Percentiles rank a stretch among this genome's conserved stretches.
Conservation (phyloP, 2,113 vertebrate genomes). For the Anhinga rufa region DNA sequence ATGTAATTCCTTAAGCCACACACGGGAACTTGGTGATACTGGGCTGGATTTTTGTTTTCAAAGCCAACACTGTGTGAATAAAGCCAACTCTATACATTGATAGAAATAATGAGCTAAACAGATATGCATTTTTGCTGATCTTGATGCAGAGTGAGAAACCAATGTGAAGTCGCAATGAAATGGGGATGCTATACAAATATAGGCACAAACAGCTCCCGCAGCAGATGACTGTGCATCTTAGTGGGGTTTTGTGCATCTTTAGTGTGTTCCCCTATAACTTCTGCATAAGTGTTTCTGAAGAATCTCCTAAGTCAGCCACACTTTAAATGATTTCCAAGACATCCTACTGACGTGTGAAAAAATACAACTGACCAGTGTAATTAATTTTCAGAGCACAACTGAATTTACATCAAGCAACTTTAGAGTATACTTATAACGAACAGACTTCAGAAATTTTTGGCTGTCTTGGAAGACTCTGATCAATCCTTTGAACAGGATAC, state of each 20-base stretch:
- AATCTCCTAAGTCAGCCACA: neutral
- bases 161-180: neutral
- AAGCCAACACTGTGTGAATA: neutral
- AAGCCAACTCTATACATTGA: neutral
- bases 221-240: neutral
- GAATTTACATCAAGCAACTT: neutral
- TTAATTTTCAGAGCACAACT: neutral
- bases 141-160: neutral
- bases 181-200: neutral
- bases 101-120: slow-evolving; percentile 35
- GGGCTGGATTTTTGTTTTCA: slow-evolving; percentile 19
- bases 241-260: neutral
- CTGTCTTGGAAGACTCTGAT: neutral
- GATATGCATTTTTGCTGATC: neutral
- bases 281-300: neutral
- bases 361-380: neutral
- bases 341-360: neutral
- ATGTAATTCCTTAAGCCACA: slow-evolving; percentile 42
- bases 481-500: neutral
- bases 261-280: neutral
- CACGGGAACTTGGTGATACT: neutral
- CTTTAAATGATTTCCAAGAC: neutral
- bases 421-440: neutral
- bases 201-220: neutral
- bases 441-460: neutral